Conservation (phyloP, 2,113 vertebrate genomes). For the Bos javanicus region DNA sequence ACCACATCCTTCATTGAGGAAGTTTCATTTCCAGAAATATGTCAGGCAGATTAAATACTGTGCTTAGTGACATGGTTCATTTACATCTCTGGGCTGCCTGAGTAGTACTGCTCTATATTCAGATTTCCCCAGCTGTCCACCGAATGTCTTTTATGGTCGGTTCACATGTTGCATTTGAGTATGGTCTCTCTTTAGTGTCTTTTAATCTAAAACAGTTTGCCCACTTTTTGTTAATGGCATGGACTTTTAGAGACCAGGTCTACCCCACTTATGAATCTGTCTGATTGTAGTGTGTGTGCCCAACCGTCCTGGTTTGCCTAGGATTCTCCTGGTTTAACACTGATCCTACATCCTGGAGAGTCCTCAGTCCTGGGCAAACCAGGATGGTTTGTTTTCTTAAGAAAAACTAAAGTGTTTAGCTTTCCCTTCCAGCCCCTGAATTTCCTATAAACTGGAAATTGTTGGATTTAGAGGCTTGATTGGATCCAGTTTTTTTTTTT, state of each 20-base stretch:
- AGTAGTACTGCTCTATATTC: not conserved
- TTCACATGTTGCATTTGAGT: constrained; percentile 10
- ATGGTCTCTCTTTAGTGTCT: not conserved
- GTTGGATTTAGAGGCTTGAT: not conserved
- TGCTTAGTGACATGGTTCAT: not conserved
- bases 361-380: not conserved
- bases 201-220: not conserved
- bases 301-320: not conserved
- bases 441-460: not conserved
- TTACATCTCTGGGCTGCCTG: not conserved
- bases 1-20: not conserved
- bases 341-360: not conserved
- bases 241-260: not conserved
- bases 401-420: not conserved
- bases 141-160: not conserved
- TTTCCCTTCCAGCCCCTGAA: not conserved
- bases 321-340: not conserved
- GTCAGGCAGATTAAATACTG: not conserved
- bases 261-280: not conserved
- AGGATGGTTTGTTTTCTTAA: not conserved
- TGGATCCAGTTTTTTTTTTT: not conserved
- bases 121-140: not conserved
- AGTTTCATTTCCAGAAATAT: not conserved
- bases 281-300: not conserved
- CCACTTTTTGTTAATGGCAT: not conserved